Evolutionary conservation across 2,113 vertebrate species (phyloP).

Genomic region (Leucosticte australis): DNA sequence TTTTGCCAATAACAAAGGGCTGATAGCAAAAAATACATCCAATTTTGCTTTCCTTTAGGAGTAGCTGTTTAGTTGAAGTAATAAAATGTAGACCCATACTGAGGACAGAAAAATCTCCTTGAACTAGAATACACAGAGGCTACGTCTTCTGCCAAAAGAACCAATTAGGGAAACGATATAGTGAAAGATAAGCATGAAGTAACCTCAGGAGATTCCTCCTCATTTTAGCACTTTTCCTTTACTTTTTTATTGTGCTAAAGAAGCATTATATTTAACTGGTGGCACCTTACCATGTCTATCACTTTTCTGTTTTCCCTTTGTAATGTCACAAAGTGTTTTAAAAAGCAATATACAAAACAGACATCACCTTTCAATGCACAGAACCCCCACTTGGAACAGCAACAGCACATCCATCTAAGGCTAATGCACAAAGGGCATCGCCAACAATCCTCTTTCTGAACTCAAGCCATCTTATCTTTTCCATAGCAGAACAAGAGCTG

Average conservation of each 20-base stretch:
- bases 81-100: background rate
- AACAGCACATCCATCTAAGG: background rate
- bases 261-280: background rate
- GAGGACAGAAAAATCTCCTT: constrained; percentile 14
- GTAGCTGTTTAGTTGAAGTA: background rate
- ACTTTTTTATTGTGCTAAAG: background rate
- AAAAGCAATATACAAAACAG: background rate
- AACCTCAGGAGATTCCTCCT: background rate
- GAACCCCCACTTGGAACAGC: background rate
- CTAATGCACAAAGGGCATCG: background rate
- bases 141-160: background rate
- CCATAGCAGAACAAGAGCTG: background rate
- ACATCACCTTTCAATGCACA: background rate
- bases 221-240: background rate
- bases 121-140: background rate
- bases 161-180: background rate
- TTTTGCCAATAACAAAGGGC: background rate
- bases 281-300: background rate
- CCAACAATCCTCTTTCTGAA: background rate
- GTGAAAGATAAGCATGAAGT: background rate
- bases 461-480: background rate
- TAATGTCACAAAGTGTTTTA: background rate
- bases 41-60: background rate
- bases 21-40: background rate
- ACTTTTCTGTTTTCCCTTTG: background rate